Base-by-base conservation (phyloP, 2,797 vertebrate species). In the Macrochelys suwanniensis region DNA sequence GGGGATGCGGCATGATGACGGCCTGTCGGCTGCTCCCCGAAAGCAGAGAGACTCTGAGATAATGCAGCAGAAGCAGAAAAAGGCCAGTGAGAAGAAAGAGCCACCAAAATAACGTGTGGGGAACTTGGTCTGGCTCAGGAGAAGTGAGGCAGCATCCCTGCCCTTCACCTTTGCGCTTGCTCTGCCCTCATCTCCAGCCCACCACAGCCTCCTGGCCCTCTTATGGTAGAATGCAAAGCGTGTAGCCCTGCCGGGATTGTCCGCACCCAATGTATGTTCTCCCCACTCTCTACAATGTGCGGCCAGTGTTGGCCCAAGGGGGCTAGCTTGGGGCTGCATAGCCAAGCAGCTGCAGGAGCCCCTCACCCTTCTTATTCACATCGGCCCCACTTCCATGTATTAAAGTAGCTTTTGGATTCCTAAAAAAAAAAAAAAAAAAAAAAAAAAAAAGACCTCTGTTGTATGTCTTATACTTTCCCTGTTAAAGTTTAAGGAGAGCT, bases 21-120 rank as follows among this genome's bases (percentile, higher is more conserved):
- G 99, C 82, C 98, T 99, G 96, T 99, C 99, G 87, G 99, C 99
- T 92, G 99, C 99, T 76, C 99, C 99, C 90, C 98, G 99, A 68
- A 99, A 99, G 98, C 98, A 98, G 98, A 99, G 99, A 98, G 99
- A 99, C 98, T 99, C 99, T n/a, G 99, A 99, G 98, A 99, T 99
- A 98, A 99, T 99, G 99, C 98, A 99, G 97, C 98, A 99, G 97
- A 99, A 99, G 98, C 99, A 99, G 98, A 99, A 99, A 98, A 98
- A 99, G 96, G 98, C 97, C 59, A 95, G 94, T 54, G 98, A 98
- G 96, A 98, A 98, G 79, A 97, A 97, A 59, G 98, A 98, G 95
- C 85, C 98, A 93, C 94, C 98, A 92, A 99, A 99, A 98, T 99
- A 98, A 98, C 97, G 82, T 86, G 53, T 79, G 84, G 86, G 51